Conservation (phyloP, 2,888 invertebrate genomes). For the Eurois occulta region DNA sequence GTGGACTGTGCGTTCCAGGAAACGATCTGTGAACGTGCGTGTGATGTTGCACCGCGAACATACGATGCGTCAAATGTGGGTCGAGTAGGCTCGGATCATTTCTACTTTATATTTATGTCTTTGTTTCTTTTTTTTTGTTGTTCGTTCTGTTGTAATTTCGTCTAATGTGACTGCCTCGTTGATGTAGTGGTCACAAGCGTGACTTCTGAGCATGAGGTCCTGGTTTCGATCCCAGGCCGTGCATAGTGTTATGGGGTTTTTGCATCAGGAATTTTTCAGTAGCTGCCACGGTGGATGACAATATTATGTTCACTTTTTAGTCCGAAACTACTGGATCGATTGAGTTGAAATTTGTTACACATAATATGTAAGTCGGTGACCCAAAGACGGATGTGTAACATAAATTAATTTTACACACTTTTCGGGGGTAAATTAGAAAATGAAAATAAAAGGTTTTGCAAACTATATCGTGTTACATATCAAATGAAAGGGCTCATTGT, state of each 20-base stretch:
- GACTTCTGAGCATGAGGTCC: background rate
- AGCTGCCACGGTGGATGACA: background rate
- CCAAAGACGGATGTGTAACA: too few species aligned
- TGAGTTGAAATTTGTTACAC: too few species aligned
- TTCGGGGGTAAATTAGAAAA: too few species aligned
- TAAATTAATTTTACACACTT: too few species aligned
- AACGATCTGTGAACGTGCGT: constrained; percentile 49
- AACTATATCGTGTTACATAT: too few species aligned
- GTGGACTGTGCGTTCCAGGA: constrained; percentile 61
- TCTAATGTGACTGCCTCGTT: background rate
- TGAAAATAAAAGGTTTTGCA: too few species aligned
- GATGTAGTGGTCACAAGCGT: background rate
- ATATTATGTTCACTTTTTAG: background rate
- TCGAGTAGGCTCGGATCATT: constrained; percentile 43
- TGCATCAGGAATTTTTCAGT: background rate
- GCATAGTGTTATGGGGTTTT: background rate
- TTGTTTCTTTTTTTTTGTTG: background rate
- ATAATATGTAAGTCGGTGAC: too few species aligned
- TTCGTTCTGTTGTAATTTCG: background rate
- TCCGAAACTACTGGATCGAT: too few species aligned
- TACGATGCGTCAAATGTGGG: constrained; percentile 53
- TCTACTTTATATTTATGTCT: constrained; percentile 38
- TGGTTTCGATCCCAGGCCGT: background rate
- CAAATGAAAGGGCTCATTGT: too few species aligned
- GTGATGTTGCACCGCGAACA: constrained; percentile 43